phyloP scores from a whole-genome alignment of 2,888 invertebrate species.

The Lithophane leautieri region DNA sequence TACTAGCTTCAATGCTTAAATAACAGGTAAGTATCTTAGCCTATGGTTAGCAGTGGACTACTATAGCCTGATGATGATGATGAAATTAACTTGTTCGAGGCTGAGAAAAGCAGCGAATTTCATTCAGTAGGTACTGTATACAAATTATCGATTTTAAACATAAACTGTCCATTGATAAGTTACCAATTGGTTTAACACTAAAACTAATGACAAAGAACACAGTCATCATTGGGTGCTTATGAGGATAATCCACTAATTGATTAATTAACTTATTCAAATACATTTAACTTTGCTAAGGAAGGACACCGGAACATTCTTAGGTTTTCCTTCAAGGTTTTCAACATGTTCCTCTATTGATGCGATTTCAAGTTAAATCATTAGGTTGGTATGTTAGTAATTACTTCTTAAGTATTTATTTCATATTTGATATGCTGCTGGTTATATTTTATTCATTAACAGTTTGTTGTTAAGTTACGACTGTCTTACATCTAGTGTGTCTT shows the following conservation, averaged over 20 bases:
- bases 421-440: slow-evolving; percentile 18
- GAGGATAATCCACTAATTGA: slow-evolving; percentile 28
- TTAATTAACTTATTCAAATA: slow-evolving; percentile 46
- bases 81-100: not conserved
- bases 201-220: not conserved
- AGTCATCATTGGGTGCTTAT: not conserved
- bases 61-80: not conserved
- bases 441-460: slow-evolving; percentile 31
- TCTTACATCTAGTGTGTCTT: slow-evolving; percentile 4
- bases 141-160: not conserved
- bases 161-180: not conserved
- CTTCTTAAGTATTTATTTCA: slow-evolving; percentile 18
- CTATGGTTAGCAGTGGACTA: not conserved
- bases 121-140: not conserved
- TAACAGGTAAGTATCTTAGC: not conserved
- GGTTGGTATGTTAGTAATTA: slow-evolving; percentile 46
- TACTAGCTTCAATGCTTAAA: slow-evolving; percentile 1
- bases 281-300: slow-evolving; percentile 35
- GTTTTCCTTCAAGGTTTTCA: slow-evolving; percentile 48
- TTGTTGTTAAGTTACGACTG: slow-evolving; percentile 23
- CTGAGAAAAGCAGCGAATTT: not conserved
- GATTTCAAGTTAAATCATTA: slow-evolving; percentile 50
- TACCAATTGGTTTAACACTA: not conserved
- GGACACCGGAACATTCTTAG: slow-evolving; percentile 51
- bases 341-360: slow-evolving; percentile 42